Conservation (phyloP, 2,797 vertebrate genomes). For the Garrulus glandarius region DNA sequence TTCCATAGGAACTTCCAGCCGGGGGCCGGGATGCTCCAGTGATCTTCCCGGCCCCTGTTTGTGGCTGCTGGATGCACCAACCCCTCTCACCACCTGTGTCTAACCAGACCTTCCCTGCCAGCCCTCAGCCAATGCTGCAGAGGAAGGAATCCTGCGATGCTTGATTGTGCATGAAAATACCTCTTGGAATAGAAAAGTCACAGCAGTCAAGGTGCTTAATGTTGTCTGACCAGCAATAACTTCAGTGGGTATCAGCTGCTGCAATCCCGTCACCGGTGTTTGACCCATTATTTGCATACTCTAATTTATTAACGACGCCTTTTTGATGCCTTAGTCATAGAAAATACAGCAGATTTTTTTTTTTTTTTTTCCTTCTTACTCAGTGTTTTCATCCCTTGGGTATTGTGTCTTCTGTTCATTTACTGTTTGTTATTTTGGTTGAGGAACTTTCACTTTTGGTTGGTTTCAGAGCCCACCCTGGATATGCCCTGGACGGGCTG, state of each 20-base stretch:
- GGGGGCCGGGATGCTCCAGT: not conserved
- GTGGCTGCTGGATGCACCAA: not conserved
- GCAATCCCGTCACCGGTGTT: not conserved
- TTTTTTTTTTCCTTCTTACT: not conserved
- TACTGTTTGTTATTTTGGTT: constrained; percentile 63
- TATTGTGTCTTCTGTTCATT: constrained; percentile 65
- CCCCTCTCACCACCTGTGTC: not conserved
- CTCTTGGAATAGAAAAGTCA: not conserved
- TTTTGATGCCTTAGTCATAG: constrained; percentile 37
- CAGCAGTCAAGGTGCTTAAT: not conserved
- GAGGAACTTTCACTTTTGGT: constrained; percentile 67
- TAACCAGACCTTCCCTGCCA: not conserved
- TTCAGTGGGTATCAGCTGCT: not conserved
- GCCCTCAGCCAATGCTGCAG: not conserved
- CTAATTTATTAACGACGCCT: not conserved
- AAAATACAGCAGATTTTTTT: not conserved
- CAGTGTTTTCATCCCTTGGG: constrained; percentile 54
- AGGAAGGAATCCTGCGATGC: not conserved
- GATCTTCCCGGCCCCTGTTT: not conserved
- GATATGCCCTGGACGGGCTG: constrained; percentile 39
- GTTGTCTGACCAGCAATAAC: not conserved
- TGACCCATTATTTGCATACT: not conserved
- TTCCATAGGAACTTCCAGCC: not conserved
- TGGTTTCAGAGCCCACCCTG: constrained; percentile 65
- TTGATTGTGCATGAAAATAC: not conserved